These are phyloP conservation scores for Coracias cyanogaster DNA, from an alignment of 2,797 vertebrate genomes.

Conservation along the genomic window DNA sequence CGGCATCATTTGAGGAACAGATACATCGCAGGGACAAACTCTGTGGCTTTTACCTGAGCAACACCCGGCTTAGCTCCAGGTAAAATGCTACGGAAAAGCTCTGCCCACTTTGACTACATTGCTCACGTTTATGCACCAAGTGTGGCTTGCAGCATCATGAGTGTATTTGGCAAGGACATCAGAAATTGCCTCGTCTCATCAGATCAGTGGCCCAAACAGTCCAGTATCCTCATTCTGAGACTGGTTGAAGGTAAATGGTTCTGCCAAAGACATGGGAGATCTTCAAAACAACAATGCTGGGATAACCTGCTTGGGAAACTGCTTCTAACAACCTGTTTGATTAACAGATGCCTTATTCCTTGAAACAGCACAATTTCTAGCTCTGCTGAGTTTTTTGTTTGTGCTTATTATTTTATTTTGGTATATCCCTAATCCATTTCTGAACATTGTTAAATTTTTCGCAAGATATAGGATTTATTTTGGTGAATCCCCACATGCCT, in stretches of 20 bases:
- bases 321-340: neutral
- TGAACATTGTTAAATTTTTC: neutral
- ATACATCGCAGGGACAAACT: neutral
- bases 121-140: fast-evolving
- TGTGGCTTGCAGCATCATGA: neutral
- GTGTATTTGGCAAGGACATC: neutral
- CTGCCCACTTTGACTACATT: neutral
- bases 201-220: neutral
- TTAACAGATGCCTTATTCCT: neutral
- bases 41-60: neutral
- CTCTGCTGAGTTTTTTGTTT: neutral
- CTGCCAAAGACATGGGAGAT: neutral
- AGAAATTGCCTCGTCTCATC: neutral
- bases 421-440: neutral
- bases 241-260: neutral
- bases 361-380: neutral
- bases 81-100: neutral
- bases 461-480: neutral
- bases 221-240: neutral
- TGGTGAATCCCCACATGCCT: neutral
- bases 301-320: neutral
- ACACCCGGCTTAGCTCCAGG: neutral
- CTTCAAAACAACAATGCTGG: neutral
- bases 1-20: neutral
- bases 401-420: neutral